These are phyloP conservation scores for Chionis minor DNA, from an alignment of 2,113 vertebrate genomes.

Conservation along the genomic window DNA sequence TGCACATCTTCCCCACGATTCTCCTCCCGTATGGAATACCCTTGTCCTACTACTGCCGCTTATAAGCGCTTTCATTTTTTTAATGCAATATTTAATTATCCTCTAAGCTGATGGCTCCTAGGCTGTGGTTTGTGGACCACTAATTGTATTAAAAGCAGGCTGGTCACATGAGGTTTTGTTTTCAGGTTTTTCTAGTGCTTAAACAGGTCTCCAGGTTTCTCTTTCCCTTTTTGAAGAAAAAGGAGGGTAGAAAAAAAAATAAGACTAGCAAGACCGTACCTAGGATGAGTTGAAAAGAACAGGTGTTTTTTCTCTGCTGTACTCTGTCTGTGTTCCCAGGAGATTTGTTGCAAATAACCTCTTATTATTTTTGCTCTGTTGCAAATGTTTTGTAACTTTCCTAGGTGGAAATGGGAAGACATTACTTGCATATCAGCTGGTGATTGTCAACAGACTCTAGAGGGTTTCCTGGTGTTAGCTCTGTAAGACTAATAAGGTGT, in stretches of 20 bases:
- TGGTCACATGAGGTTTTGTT: neutral
- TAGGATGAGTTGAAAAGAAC: neutral
- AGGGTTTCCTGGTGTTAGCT: neutral
- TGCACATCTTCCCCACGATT: neutral
- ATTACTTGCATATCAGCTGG: rapidly evolving
- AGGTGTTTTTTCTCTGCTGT: neutral
- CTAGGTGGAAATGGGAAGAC: neutral
- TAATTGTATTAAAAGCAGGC: neutral
- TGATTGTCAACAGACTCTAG: neutral
- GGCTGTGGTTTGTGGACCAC: neutral
- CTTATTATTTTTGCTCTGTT: neutral
- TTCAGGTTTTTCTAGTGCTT: neutral
- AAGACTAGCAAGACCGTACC: neutral
- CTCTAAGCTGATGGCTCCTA: neutral
- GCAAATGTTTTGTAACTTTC: neutral
- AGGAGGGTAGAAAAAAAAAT: neutral
- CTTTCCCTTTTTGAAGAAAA: neutral
- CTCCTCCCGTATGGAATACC: neutral
- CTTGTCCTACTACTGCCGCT: neutral
- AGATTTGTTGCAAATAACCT: neutral
- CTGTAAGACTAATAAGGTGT: neutral
- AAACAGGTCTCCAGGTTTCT: neutral
- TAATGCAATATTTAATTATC: neutral
- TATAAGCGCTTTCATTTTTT: neutral
- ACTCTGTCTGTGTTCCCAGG: neutral